A percentile compares a stretch with the other conserved stretches of the same genome.
These are phyloP conservation scores for Drosophila virilis DNA, from an alignment of 1,140 invertebrate genomes.

Conservation along the genomic window DNA sequence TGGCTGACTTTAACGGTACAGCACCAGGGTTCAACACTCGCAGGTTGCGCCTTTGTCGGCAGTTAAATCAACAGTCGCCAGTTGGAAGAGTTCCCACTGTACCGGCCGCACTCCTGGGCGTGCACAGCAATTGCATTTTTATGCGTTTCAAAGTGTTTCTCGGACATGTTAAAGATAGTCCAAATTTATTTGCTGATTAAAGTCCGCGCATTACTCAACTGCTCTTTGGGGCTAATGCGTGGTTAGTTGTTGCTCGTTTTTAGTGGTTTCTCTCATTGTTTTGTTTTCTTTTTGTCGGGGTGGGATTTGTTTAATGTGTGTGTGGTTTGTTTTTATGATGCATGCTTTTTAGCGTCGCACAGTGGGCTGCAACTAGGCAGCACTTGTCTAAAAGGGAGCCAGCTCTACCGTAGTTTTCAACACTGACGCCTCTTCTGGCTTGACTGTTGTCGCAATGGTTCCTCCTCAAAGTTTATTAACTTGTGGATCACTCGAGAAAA, in stretches of 20 bases:
- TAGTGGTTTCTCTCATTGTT: neutral
- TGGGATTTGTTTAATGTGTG: conserved; percentile 27
- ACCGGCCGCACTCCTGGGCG: neutral
- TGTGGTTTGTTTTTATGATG: conserved; percentile 28
- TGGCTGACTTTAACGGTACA: conserved; percentile 36
- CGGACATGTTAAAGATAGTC: conserved; percentile 58
- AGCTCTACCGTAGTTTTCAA: too few relatives aligned
- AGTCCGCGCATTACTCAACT: neutral
- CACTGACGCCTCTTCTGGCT: too few relatives aligned
- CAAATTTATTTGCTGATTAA: conserved; percentile 62
- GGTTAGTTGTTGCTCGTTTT: conserved; percentile 17
- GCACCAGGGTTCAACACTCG: conserved; percentile 14
- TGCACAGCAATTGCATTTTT: conserved; percentile 71
- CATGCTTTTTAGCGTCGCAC: conserved; percentile 43
- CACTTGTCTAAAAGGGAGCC: too few relatives aligned
- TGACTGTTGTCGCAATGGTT: too few relatives aligned
- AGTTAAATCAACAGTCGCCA: conserved; percentile 48
- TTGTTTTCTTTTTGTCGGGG: conserved; percentile 21
- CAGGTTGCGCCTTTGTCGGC: conserved; percentile 59
- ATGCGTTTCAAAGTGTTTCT: conserved; percentile 74
- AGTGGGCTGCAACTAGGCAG: conserved; percentile 11
- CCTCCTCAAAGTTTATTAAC: too few relatives aligned
- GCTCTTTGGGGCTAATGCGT: conserved; percentile 20
- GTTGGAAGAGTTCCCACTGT: conserved; percentile 35
- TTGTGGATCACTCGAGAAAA: too few relatives aligned